Percentiles rank a stretch among this genome's conserved stretches.
phyloP scores from a whole-genome alignment of 1,140 invertebrate genomes.

The Drosophila arawakana region DNA sequence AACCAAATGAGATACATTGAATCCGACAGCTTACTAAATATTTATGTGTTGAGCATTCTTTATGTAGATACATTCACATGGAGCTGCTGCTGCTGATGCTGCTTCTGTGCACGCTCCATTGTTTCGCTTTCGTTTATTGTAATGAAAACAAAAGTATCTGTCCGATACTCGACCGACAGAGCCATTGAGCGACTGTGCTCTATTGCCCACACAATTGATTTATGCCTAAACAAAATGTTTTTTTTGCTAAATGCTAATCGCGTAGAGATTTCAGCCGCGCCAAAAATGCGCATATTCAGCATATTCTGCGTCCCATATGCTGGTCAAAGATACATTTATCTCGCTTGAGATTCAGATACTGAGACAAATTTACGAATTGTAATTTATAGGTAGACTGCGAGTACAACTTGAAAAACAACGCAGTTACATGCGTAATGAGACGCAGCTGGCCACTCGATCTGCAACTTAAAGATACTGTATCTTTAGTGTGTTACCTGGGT shows the following conservation, averaged over 20 bases:
- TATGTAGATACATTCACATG: constrained; percentile 52
- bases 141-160: constrained; percentile 73
- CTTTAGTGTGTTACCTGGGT: constrained; percentile 73
- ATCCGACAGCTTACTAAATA: constrained; percentile 67
- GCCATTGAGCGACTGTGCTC: constrained; percentile 13
- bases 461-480: constrained; percentile 49
- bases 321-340: neutral
- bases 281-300: constrained; percentile 45
- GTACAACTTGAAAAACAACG: constrained; percentile 63
- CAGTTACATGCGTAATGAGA: constrained; percentile 77
- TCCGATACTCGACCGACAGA: neutral
- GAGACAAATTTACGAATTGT: constrained; percentile 36
- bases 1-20: constrained; percentile 26
- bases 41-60: constrained; percentile 61
- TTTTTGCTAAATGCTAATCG: constrained; percentile 57
- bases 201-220: constrained; percentile 53
- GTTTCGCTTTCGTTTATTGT: constrained; percentile 57
- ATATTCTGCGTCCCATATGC: constrained; percentile 34
- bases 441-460: constrained; percentile 21
- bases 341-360: constrained; percentile 7
- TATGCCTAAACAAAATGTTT: constrained; percentile 63
- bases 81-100: constrained; percentile 7
- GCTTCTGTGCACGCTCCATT: constrained; percentile 31
- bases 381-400: constrained; percentile 10
- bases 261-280: constrained; percentile 25